phyloP scores from a whole-genome alignment of 2,888 invertebrate species.

The Hirtodrosophila confusa region DNA sequence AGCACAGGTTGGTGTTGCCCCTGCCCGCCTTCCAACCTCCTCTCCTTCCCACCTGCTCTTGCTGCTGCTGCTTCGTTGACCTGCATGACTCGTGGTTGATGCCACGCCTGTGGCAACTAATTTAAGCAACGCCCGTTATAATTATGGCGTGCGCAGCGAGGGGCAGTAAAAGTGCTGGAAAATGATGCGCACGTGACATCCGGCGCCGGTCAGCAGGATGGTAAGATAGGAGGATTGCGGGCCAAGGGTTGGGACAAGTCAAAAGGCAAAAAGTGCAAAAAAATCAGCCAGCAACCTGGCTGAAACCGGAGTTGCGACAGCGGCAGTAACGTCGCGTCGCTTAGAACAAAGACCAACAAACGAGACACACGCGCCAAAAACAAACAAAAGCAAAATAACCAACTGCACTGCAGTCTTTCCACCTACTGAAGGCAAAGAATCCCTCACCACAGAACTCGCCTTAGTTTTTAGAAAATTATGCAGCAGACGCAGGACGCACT shows the following conservation, averaged over 20 bases:
- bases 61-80: constrained; percentile 1
- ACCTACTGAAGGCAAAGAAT: neutral
- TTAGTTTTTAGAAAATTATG: constrained; percentile 57
- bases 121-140: constrained; percentile 68
- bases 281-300: constrained; percentile 33
- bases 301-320: constrained; percentile 30
- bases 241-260: constrained; percentile 14
- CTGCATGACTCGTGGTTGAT: constrained; percentile 12
- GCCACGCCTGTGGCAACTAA: constrained; percentile 56
- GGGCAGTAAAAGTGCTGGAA: constrained; percentile 67
- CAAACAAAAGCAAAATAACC: constrained; percentile 52
- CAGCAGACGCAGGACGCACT: constrained; percentile 22
- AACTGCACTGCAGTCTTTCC: constrained; percentile 40
- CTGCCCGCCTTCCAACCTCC: neutral
- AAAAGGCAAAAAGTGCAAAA: constrained; percentile 21
- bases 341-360: constrained; percentile 57
- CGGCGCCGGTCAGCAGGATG: constrained; percentile 32
- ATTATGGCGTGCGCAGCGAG: constrained; percentile 47
- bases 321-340: constrained; percentile 8
- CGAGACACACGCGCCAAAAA: constrained; percentile 54
- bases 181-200: constrained; percentile 77
- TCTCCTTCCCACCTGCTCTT: neutral
- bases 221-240: constrained; percentile 5
- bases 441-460: constrained; percentile 1
- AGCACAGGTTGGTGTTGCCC: constrained; percentile 18